These are phyloP conservation scores for Syngnathus rostellatus DNA, from an alignment of 2,797 vertebrate genomes.

Conservation along the genomic window DNA sequence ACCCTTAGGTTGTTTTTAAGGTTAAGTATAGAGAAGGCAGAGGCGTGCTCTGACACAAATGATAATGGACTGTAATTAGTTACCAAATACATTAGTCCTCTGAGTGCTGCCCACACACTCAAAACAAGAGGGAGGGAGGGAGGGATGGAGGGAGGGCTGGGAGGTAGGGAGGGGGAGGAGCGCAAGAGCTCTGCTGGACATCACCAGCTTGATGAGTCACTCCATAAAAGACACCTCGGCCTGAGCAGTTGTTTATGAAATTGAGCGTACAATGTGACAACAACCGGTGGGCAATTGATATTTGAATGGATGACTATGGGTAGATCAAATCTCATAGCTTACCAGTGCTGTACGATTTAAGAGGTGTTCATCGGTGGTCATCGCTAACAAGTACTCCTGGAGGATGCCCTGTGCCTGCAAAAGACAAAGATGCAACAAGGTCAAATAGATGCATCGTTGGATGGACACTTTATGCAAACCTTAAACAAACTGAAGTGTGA, in stretches of 20 bases:
- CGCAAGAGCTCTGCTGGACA: slow-evolving; percentile 25
- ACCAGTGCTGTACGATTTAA: slow-evolving; percentile 85
- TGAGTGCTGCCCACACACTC: slow-evolving; percentile 48
- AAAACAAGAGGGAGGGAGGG: slow-evolving; percentile 35
- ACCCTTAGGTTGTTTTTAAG: slow-evolving; percentile 26
- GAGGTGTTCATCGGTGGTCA: slow-evolving; percentile 92
- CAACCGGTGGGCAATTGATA: neutral
- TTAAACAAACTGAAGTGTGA: slow-evolving; percentile 29
- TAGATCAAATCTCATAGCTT: slow-evolving; percentile 26
- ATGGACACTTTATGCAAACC: slow-evolving; percentile 1
- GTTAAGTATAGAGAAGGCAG: slow-evolving; percentile 14
- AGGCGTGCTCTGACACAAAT: slow-evolving; percentile 30
- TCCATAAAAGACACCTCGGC: slow-evolving; percentile 33
- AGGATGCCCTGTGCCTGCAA: slow-evolving; percentile 82
- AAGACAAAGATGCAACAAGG: neutral
- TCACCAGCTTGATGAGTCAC: slow-evolving; percentile 57
- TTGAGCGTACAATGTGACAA: neutral
- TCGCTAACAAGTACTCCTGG: slow-evolving; percentile 88
- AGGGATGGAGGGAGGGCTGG: slow-evolving; percentile 17
- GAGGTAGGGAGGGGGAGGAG: neutral
- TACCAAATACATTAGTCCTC: slow-evolving; percentile 60
- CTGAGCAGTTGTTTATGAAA: neutral
- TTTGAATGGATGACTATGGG: neutral
- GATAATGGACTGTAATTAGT: slow-evolving; percentile 55
- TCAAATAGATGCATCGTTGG: neutral